Base-by-base conservation (phyloP, 2,797 vertebrate species). In the Danio aesculapii region DNA sequence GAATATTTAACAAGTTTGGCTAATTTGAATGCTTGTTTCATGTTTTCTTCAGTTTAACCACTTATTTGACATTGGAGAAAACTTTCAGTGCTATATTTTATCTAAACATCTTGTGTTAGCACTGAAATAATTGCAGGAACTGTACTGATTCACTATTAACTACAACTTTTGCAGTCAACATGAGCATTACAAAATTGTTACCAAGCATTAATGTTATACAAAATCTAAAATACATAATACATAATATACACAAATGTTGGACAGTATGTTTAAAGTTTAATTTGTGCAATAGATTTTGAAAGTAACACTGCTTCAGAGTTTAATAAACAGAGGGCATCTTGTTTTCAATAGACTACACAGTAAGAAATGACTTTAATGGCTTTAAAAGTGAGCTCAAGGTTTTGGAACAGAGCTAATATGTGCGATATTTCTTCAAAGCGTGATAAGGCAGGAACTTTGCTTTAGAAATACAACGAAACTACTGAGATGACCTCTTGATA, bases 401-500 rank as follows among this genome's bases (percentile, higher is more conserved):
- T 71, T 55, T 70, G 30, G 16, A 55, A 43, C 3, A 70, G 49
- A 53, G 68, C 14, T 52, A 64, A 55, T 19, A 17, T 41, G 8
- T 16, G 8, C 21, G n/a, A 67, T 77, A 53, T 64, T 64, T 30
- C 12, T 53, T 6, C 46, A 39, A 66, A 68, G 19, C 17, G 5
- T 52, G 47, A 66, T 14, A 46, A 39, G 43, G 68, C 10, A 30
- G 47, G 12, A 47, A 58, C 41, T 41, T 53, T 55, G 3, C 6
- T 46, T 47, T 30, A 76, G 17, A 71, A 73, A 61, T 55, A 46
- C 17, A 14, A 46, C 12, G 10, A 41, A 66, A 47, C 47, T 58
- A 77, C 75, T 5, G 0, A 58, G 52, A 77, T 77, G 41, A 67
- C 41, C 75, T 52, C 55, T 44, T 46, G 41, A 39, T 67, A 57